Conservation (phyloP, 2,888 invertebrate genomes). For the Lycaena phlaeas region DNA sequence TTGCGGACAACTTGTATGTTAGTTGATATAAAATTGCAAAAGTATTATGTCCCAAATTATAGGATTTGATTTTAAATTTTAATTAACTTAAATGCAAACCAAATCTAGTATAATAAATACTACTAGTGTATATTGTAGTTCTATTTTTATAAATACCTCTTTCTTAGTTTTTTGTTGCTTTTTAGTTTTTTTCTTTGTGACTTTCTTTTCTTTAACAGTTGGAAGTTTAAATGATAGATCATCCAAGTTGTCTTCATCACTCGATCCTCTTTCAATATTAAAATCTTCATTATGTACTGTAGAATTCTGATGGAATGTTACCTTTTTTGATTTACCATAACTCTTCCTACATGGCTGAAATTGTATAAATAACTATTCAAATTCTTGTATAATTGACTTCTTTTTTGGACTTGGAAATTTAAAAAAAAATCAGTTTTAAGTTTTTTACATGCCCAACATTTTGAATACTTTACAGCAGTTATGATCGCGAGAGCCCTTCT, state of each 20-base stretch:
- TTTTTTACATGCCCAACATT: too few relatives aligned
- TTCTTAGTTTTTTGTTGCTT: constrained; percentile 46
- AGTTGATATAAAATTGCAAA: too few relatives aligned
- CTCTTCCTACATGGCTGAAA: constrained; percentile 54
- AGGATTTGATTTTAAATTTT: too few relatives aligned
- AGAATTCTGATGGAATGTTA: constrained; percentile 38
- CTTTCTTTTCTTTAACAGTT: constrained; percentile 31
- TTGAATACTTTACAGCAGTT: too few relatives aligned
- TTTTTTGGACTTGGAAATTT: too few relatives aligned
- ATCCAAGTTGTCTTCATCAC: constrained; percentile 43
- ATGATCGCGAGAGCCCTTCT: too few relatives aligned
- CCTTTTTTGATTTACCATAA: constrained; percentile 54
- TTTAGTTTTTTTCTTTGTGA: constrained; percentile 38
- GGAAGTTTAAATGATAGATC: constrained; percentile 51
- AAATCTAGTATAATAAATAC: not conserved
- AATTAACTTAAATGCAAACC: too few relatives aligned
- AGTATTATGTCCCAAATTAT: too few relatives aligned
- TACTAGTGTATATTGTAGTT: not conserved
- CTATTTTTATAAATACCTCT: constrained; percentile 40
- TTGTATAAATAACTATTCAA: too few relatives aligned
- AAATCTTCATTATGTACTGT: constrained; percentile 31
- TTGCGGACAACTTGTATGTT: too few relatives aligned
- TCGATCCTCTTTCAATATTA: constrained; percentile 25
- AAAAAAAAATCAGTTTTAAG: too few relatives aligned
- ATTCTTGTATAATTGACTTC: too few relatives aligned